These are phyloP conservation scores for Carassius carassius DNA, from an alignment of 2,113 vertebrate genomes.

Conservation along the genomic window DNA sequence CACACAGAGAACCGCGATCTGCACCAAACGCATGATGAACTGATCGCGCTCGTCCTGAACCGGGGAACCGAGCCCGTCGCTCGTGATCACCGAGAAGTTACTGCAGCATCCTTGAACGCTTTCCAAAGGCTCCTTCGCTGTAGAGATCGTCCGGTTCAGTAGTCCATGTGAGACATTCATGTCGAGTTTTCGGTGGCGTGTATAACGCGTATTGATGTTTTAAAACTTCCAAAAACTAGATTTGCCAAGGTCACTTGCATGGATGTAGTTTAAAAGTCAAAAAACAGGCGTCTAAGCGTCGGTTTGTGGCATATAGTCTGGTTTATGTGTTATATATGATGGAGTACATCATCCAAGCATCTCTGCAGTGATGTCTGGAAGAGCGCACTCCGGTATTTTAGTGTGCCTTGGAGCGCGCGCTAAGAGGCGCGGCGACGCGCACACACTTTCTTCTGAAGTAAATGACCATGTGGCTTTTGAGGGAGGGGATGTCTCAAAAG, in stretches of 20 bases:
- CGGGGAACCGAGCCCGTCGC: conserved; percentile 30
- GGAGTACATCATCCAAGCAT: background rate
- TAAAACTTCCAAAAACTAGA: background rate
- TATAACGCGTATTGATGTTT: background rate
- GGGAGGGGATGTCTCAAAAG: background rate
- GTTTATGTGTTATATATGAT: background rate
- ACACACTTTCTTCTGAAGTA: conserved; percentile 8
- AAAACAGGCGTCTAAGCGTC: background rate
- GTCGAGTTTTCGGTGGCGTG: background rate
- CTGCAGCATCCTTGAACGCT: conserved; percentile 55
- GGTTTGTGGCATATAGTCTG: background rate
- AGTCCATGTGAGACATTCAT: conserved; percentile 50
- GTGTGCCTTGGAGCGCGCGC: background rate
- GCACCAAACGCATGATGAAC: conserved; percentile 60
- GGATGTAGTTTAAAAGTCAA: background rate
- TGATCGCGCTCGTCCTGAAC: conserved; percentile 47
- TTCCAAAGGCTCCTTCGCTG: conserved; percentile 26
- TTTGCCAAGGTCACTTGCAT: conserved; percentile 28
- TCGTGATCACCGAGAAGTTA: conserved; percentile 34
- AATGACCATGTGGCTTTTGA: background rate
- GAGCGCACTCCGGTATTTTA: conserved; percentile 9
- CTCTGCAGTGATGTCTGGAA: conserved; percentile 22
- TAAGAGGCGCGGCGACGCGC: conserved; percentile 8
- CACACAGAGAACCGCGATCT: conserved; percentile 66
- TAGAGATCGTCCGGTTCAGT: conserved; percentile 41